These are phyloP conservation scores for Sebastes itinus DNA, from an alignment of 2,797 vertebrate species.

Conservation along the genomic window DNA sequence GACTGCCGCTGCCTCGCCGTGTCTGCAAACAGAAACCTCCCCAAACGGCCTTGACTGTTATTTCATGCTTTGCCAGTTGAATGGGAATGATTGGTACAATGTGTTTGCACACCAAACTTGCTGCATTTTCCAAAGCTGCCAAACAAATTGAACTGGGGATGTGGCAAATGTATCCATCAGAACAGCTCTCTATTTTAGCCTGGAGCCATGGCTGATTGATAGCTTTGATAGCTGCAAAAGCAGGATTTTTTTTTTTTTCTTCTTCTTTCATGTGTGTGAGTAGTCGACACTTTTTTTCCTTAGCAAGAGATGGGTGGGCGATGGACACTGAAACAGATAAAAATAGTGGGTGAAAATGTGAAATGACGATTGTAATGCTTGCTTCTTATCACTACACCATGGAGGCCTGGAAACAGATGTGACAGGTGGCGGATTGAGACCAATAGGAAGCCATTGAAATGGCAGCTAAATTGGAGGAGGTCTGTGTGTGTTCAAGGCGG, in stretches of 20 bases:
- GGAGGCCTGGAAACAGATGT: constrained; percentile 65
- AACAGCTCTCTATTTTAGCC: constrained; percentile 62
- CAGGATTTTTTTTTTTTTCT: constrained; percentile 13
- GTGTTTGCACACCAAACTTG: constrained; percentile 59
- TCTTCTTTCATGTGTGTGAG: constrained; percentile 12
- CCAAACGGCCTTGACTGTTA: constrained; percentile 47
- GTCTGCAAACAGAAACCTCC: constrained; percentile 48
- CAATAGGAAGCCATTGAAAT: constrained; percentile 66
- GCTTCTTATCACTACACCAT: constrained; percentile 49
- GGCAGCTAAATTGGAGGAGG: constrained; percentile 61
- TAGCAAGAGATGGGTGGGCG: background rate
- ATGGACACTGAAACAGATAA: constrained; percentile 48
- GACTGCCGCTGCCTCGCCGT: background rate
- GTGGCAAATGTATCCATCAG: constrained; percentile 67
- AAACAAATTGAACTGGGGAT: constrained; percentile 74
- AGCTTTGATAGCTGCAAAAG: constrained; percentile 70
- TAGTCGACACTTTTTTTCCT: background rate
- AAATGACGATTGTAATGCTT: constrained; percentile 71
- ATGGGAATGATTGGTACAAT: constrained; percentile 47
- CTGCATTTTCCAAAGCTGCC: constrained; percentile 59
- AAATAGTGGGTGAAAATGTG: constrained; percentile 63
- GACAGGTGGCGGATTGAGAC: constrained; percentile 74
- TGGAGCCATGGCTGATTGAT: constrained; percentile 71
- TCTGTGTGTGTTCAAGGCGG: constrained; percentile 7
- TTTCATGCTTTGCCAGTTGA: constrained; percentile 58